Conservation (phyloP, 2,113 vertebrate species). For the Polyodon spathula region DNA sequence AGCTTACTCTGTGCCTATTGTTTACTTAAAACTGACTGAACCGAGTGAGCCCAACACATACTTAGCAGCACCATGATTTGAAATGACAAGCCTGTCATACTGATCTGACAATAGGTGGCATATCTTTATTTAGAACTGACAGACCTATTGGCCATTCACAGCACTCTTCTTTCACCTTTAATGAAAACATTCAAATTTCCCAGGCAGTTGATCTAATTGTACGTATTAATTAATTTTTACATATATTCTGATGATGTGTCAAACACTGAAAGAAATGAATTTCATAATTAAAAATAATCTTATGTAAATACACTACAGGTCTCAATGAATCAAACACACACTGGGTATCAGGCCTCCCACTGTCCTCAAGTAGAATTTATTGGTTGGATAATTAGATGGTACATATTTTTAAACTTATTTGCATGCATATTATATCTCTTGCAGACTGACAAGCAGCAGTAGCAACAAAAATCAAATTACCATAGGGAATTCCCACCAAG, state of each 20-base stretch:
- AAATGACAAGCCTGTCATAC: neutral
- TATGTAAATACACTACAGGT: conserved; percentile 78
- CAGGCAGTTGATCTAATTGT: neutral
- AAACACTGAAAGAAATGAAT: conserved; percentile 73
- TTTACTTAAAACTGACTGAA: neutral
- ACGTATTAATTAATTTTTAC: conserved; percentile 3
- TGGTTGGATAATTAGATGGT: conserved; percentile 77
- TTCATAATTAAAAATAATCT: conserved; percentile 81
- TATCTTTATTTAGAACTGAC: conserved; percentile 24
- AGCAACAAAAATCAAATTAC: conserved; percentile 79
- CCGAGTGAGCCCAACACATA: neutral
- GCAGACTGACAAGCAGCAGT: conserved; percentile 79
- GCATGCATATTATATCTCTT: conserved; percentile 80
- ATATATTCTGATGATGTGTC: conserved; percentile 6
- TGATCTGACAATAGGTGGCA: conserved; percentile 2
- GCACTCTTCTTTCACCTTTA: conserved; percentile 18
- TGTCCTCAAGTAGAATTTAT: conserved; percentile 71
- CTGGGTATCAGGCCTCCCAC: conserved; percentile 73
- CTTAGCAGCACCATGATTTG: neutral
- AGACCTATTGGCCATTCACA: conserved; percentile 25
- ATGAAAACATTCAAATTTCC: conserved; percentile 1
- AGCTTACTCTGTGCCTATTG: neutral
- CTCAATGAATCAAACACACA: conserved; percentile 78
- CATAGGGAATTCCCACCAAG: conserved; percentile 81
- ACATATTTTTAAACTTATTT: conserved; percentile 80